Base-by-base conservation (phyloP, 2,888 invertebrate genomes). In the Apocheima hispidaria region DNA sequence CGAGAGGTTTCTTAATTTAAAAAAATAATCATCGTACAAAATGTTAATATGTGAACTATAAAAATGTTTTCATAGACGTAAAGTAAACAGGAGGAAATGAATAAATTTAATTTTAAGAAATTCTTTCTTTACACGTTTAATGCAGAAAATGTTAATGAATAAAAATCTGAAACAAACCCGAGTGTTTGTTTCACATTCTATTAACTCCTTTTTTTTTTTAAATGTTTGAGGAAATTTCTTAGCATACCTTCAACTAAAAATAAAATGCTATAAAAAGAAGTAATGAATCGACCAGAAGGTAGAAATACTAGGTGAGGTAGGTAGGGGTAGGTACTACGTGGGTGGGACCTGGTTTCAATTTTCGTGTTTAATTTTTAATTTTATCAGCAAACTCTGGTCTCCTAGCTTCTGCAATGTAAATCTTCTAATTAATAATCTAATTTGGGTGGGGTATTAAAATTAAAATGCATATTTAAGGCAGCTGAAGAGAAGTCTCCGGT, bases 401-500 rank as follows among this genome's bases (percentile, higher is more conserved):
- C n/a, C 30, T 35, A 33, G 49, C 14, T 21, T 49, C 7, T 38
- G 21, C 23, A 50, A 50, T 50, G 6, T 36, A 26, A 9, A 26
- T 16, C 10, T 28, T 36, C 16, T 46, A 18, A 46, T 28, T 14
- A 28, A 26, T 46, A 48, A 48, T 51, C 12, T 20, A 51, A 30
- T 40, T 38, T 28, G n/a, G 30, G 12, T 7, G 7, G 18, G 40
- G 21, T 56, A 48, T 56, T 56, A 40, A 49, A 57, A 43, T 57
- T 57, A 30, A 35, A 57, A 43, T 33, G 18, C 36, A 28, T 57
- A 44, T 57, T 59, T 36, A 54, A 55, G 33, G 28, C 28, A 43
- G 50, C 36, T 28, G 26, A 26, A 9, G 43, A 33, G 44, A 48
- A 40, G 35, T 41, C 59, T 46, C 40, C 40, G 30, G 41, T 74